Evolutionary conservation across 2,888 invertebrate species (phyloP), one percentile per base, ranked within the genome.

Genomic region (Nudaria mundana): DNA sequence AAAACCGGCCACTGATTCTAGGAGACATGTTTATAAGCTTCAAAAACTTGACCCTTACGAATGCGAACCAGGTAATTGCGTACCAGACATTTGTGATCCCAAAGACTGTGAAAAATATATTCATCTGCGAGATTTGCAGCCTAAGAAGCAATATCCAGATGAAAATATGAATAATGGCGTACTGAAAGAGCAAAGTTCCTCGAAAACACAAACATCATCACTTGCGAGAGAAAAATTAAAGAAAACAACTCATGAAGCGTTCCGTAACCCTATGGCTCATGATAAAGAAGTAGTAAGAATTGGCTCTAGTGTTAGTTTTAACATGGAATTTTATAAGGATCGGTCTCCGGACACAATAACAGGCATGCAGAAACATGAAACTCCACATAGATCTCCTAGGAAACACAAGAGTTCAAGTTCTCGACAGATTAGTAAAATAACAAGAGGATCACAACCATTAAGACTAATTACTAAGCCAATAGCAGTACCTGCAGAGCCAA

Each of bases 61-160:
- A 43, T 71, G 57, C 49, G 49, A 61, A 37, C 40, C 40, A 7
- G 24, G 10, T 30, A 12, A 36, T 22, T 62, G 62, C 39, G 35
- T 49, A 10, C 62, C 62, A 13, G 57, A 51, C 14, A 37, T 53
- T 35, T 61, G 58, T 30, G 46, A 63, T 44, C 59, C 63, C 3
- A 48, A 55, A 30, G 42, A 46, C 22, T 56, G 38, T 14, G 16
- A 40, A 24, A 52, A 55, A n/a, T 12, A 13, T 7, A 31, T 13
- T 3, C 18, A 30, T 13, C 1, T 3, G 3, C 31, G 31, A 3
- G 13, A 8, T 20, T 5, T 10, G 13, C 20, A 22, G n/a, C 22
- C n/a, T 3, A 22, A 31, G 22, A 31, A 14, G 12, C n/a, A 22
- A 31, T 31, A 22, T 12, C 22, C 10, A 23, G 23, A 23, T 11